These are phyloP conservation scores for Momotus momota DNA, from an alignment of 2,797 vertebrate genomes.

Conservation along the genomic window DNA sequence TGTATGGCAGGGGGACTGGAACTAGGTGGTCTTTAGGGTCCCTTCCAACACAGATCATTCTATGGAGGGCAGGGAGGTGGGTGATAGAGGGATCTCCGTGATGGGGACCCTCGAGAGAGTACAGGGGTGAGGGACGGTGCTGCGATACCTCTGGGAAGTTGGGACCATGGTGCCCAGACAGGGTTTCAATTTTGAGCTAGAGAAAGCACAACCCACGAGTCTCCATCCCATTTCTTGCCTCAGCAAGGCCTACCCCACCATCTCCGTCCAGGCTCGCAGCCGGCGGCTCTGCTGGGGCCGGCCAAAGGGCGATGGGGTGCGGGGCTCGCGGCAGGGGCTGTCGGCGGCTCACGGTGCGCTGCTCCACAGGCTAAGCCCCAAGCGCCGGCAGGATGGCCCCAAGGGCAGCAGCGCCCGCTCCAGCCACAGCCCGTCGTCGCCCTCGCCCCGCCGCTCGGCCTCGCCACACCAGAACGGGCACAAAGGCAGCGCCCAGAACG, in stretches of 20 bases:
- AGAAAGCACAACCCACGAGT: not conserved
- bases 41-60: no score
- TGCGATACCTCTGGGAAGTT: not conserved
- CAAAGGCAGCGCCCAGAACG: constrained; percentile 84
- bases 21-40: no score
- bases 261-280: not conserved
- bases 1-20: no score
- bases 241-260: not conserved
- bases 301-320: fast-evolving
- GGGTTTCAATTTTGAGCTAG: not conserved
- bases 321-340: not conserved
- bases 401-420: constrained; percentile 83
- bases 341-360: not conserved
- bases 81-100: not conserved
- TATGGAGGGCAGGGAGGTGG: not conserved
- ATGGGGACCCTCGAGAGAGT: not conserved
- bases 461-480: constrained; percentile 92
- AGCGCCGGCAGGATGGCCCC: constrained; percentile 85
- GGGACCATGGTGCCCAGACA: fast-evolving
- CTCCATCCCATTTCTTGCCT: not conserved
- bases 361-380: constrained; percentile 84
- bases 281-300: not conserved
- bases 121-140: not conserved
- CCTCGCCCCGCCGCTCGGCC: constrained; percentile 81
- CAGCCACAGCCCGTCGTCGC: constrained; percentile 83